Base-by-base conservation (phyloP, 2,797 vertebrate genomes). In the Pseudotriccus pelzelni region DNA sequence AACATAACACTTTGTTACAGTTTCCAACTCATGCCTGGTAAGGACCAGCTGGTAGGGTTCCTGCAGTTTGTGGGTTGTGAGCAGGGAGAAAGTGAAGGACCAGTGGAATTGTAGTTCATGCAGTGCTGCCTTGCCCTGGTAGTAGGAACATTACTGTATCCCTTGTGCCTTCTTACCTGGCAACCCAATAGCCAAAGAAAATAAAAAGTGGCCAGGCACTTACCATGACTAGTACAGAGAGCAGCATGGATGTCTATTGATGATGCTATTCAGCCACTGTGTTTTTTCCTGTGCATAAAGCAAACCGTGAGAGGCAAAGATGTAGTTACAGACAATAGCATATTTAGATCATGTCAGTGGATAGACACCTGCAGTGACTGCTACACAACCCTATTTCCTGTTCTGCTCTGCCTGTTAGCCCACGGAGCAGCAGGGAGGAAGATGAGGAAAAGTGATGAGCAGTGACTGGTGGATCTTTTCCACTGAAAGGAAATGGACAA, bases 371-470 rank as follows among this genome's bases (percentile, higher is more conserved):
- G 34, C 24, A 41, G n/a, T 52, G 32, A 23, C n/a, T 86, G 27
- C 75, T 53, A 36, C 0, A 1, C 32, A 27, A 30, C 46, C 23
- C 34, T 89, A 5, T 62, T 85, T 36, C 43, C 43, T 0, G 1
- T 43, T 25, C 23, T 63, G 32, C 72, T 68, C 30, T 2, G 1
- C 21, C 21, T 49, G 27, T 52, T 49, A 67, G n/a, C 15, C 36
- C 59, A 21, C 1, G 10, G 36, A 50, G 24, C 46, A 62, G 22
- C 37, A 63, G 22, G 44, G 4, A 73, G 7, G 8, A 67, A 44
- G 67, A 73, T 27, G 14, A 52, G 30, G 23, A 25, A 3, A 43
- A 47, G 46, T 60, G 25, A 39, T 22, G 14, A 27, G 8, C 32
- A 49, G 14, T 39, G 15, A 14, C 67, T 74, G 19, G 44, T 37